phyloP scores from a whole-genome alignment of 2,113 vertebrate genomes.

The Ailuropoda melanoleuca region DNA sequence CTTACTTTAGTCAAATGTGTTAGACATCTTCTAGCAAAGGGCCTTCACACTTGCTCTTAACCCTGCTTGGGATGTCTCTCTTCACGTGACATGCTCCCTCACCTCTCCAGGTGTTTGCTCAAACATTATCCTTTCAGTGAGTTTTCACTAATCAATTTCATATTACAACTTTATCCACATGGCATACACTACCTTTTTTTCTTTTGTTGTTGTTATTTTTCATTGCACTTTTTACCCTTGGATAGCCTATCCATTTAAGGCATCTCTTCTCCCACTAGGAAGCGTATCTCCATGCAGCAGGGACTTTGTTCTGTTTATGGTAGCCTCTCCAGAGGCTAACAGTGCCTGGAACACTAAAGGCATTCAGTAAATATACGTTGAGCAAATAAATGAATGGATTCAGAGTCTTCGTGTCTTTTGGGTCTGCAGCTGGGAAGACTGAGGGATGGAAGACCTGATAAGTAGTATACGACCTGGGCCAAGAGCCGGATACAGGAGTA shows the following conservation, averaged over 20 bases:
- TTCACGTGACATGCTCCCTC: not conserved
- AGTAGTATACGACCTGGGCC: not conserved
- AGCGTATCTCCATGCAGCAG: not conserved
- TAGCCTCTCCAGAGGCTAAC: not conserved
- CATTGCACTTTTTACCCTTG: not conserved
- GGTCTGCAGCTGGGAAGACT: not conserved
- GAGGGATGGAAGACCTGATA: not conserved
- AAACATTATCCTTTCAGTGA: not conserved
- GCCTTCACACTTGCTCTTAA: not conserved
- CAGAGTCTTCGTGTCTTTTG: not conserved
- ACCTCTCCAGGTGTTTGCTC: not conserved
- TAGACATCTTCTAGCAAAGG: not conserved
- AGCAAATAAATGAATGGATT: not conserved
- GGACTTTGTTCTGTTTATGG: not conserved
- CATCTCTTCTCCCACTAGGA: not conserved
- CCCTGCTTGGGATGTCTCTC: not conserved
- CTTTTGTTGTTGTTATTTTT: not conserved
- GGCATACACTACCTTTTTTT: not conserved
- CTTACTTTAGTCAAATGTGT: not conserved
- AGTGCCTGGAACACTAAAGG: not conserved
- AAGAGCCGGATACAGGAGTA: not conserved
- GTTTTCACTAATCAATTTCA: not conserved
- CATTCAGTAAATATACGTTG: not conserved
- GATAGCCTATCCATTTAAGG: not conserved
- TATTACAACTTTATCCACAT: not conserved